A percentile compares a stretch with the other conserved stretches of the same genome.
phyloP scores from a whole-genome alignment of 2,113 vertebrate genomes.

The Morone chrysops region DNA sequence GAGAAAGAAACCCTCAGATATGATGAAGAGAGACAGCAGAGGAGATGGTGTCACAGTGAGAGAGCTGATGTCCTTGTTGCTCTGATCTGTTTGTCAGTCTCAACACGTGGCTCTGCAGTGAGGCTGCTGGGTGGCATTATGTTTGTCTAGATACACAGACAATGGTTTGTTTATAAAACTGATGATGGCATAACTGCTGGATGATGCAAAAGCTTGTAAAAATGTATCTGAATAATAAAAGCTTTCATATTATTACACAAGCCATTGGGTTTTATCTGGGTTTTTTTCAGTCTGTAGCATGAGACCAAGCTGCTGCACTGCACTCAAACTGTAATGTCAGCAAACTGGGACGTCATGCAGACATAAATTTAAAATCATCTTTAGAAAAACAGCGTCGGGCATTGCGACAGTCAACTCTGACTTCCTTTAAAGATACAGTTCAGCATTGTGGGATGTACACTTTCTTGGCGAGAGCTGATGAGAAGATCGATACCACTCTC shows the following conservation, averaged over 20 bases:
- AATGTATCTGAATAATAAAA: neutral
- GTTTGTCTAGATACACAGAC: neutral
- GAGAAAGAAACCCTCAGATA: neutral
- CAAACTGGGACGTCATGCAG: neutral
- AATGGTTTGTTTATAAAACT: no score
- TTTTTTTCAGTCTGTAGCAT: no score
- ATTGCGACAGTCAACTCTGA: neutral
- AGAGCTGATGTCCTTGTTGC: constrained; percentile 18
- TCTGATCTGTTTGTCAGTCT: constrained; percentile 42
- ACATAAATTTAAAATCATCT: neutral
- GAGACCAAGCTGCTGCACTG: neutral
- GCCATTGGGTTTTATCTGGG: neutral
- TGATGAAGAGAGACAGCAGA: neutral
- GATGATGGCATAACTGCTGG: neutral
- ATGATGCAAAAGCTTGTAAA: neutral
- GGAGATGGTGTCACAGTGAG: neutral
- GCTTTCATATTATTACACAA: neutral
- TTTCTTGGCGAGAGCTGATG: neutral
- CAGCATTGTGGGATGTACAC: no score
- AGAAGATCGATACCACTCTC: neutral
- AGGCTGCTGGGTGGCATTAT: neutral
- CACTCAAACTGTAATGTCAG: neutral
- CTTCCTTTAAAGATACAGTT: neutral
- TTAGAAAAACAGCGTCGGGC: neutral
- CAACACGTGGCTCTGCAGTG: constrained; percentile 56